Percentiles rank a stretch among this genome's conserved stretches.
These are phyloP conservation scores for Pholis gunnellus DNA, from an alignment of 2,113 vertebrate species.

Conservation along the genomic window DNA sequence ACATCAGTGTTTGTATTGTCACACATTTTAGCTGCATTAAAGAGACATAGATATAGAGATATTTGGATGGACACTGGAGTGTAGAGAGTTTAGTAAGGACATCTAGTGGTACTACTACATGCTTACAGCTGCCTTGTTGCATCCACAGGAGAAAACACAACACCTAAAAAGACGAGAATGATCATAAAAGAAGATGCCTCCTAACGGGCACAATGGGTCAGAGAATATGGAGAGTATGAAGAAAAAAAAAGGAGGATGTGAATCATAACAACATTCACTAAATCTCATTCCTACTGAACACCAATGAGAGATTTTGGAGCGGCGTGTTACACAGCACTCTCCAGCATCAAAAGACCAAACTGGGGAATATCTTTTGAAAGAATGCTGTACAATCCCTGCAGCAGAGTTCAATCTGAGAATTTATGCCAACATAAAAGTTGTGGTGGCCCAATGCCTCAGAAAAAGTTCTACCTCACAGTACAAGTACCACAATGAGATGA, in stretches of 20 bases:
- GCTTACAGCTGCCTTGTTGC: not conserved
- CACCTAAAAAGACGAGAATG: not conserved
- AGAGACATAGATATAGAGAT: not conserved
- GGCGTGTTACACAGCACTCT: not conserved
- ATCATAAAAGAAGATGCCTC: not conserved
- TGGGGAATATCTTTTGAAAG: not conserved
- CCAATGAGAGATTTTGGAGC: not conserved
- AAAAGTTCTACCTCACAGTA: not conserved
- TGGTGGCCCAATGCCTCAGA: not conserved
- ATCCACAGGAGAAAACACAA: not conserved
- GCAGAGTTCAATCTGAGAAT: not conserved
- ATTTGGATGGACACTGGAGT: not conserved
- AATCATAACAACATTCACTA: not conserved
- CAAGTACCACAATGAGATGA: not conserved
- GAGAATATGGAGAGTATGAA: not conserved
- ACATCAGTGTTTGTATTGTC: not conserved
- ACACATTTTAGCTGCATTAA: not conserved
- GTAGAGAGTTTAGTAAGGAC: constrained; percentile 36
- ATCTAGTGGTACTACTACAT: constrained; percentile 47
- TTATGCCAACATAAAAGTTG: not conserved
- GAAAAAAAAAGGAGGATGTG: not conserved
- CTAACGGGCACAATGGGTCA: not conserved
- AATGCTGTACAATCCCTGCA: not conserved
- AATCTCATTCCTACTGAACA: not conserved
- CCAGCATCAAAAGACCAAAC: not conserved